Evolutionary conservation across 2,888 invertebrate genomes (phyloP).

Genomic region (Protophormia terraenovae): DNA sequence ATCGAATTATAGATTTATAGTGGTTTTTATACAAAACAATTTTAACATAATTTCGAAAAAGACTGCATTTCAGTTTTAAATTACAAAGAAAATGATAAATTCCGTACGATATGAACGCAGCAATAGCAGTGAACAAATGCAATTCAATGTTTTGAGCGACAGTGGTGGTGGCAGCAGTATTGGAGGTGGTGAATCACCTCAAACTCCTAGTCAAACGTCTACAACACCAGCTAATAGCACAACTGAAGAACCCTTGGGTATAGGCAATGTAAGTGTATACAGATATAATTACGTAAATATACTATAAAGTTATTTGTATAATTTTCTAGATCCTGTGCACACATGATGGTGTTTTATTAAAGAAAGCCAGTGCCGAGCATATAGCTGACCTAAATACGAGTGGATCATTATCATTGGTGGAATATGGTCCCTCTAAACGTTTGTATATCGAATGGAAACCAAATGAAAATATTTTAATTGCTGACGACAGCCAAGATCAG

Average conservation of each 20-base stretch:
- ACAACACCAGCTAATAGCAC: constrained; percentile 3
- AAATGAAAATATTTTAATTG: constrained; percentile 86
- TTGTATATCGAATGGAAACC: constrained; percentile 92
- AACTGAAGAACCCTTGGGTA: constrained; percentile 69
- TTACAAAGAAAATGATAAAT: constrained; percentile 72
- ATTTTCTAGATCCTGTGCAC: constrained; percentile 86
- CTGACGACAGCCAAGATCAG: constrained; percentile 89
- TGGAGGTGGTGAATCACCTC: constrained; percentile 70
- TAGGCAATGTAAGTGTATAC: constrained; percentile 73
- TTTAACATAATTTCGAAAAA: constrained; percentile 12
- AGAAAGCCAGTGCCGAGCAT: constrained; percentile 85
- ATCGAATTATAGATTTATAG: not conserved
- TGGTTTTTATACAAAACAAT: not conserved
- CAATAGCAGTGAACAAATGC: constrained; percentile 70
- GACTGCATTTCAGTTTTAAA: constrained; percentile 32
- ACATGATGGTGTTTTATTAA: constrained; percentile 90
- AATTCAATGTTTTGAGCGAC: constrained; percentile 70
- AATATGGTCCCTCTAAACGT: constrained; percentile 81
- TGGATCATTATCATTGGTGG: constrained; percentile 78
- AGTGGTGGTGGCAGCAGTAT: constrained; percentile 11
- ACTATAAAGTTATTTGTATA: not conserved
- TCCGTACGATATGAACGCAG: constrained; percentile 75
- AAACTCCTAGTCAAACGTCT: constrained; percentile 38
- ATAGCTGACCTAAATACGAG: constrained; percentile 85
- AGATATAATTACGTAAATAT: not conserved